Evolutionary conservation across 2,797 vertebrate species (phyloP).

Genomic region (Petrocephalus sullivani): DNA sequence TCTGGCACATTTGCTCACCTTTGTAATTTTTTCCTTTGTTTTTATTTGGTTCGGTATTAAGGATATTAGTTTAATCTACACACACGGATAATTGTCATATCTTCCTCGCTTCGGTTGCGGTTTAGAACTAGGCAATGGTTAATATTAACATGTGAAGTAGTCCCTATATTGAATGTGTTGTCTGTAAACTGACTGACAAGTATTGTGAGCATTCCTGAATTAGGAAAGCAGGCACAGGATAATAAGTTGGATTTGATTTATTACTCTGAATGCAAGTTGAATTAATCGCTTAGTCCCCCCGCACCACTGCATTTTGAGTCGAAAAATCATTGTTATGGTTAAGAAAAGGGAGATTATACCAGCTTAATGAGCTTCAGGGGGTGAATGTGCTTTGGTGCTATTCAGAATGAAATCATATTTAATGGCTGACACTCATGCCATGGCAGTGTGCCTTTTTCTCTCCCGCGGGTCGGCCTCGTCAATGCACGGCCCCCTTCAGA

Average conservation of each 20-base stretch:
- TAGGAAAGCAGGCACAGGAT: conserved; percentile 69
- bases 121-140: conserved; percentile 60
- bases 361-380: conserved; percentile 70
- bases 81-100: neutral
- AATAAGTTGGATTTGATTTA: conserved; percentile 79
- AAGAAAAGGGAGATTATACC: conserved; percentile 76
- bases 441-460: conserved; percentile 62
- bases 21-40: neutral
- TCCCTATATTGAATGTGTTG: conserved; percentile 70
- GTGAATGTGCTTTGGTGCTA: conserved; percentile 66
- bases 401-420: conserved; percentile 78
- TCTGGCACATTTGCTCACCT: neutral
- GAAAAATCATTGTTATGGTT: conserved; percentile 73
- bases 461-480: conserved; percentile 67
- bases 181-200: conserved; percentile 74
- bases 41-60: neutral
- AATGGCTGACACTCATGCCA: conserved; percentile 71
- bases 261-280: conserved; percentile 73
- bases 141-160: conserved; percentile 61
- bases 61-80: neutral
- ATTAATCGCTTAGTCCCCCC: conserved; percentile 65
- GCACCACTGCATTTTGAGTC: conserved; percentile 68
- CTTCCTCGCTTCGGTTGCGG: neutral
- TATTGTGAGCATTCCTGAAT: conserved; percentile 68
- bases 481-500: conserved; percentile 50